A percentile compares a stretch with the other conserved stretches of the same genome.
Evolutionary conservation across 2,113 vertebrate species (phyloP).

Genomic region (Mandrillus leucophaeus): DNA sequence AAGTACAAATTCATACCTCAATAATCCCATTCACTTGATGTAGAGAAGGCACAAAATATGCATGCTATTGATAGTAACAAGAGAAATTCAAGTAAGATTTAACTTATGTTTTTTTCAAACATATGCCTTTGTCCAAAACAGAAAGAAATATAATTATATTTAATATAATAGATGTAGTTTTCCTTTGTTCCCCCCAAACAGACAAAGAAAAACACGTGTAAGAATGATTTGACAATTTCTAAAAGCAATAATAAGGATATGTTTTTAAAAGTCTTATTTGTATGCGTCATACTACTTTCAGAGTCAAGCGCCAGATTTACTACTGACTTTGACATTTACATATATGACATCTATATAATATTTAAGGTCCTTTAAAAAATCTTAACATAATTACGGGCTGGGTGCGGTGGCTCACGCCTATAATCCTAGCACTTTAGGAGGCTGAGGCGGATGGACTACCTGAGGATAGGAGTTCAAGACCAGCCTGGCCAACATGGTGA

Average conservation of each 20-base stretch:
- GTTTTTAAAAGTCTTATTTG: neutral
- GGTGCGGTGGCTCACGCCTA: too few relatives aligned
- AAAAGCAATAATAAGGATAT: neutral
- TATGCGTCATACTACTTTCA: neutral
- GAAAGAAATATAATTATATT: neutral
- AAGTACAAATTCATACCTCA: neutral
- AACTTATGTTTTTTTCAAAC: neutral
- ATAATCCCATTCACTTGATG: neutral
- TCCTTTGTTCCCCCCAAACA: neutral
- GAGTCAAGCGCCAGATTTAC: neutral
- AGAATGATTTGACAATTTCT: constrained; percentile 9
- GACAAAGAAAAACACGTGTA: neutral
- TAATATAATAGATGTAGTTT: neutral
- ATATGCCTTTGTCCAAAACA: neutral
- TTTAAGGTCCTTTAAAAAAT: neutral
- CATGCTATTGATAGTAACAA: neutral
- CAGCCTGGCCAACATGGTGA: too few relatives aligned
- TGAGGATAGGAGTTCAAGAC: too few relatives aligned
- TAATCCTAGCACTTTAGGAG: too few relatives aligned
- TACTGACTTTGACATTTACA: neutral
- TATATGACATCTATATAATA: neutral
- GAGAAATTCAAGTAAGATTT: neutral
- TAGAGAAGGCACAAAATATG: neutral
- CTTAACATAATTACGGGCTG: neutral
- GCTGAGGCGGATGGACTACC: too few relatives aligned